These are phyloP conservation scores for Meriones psammophilus DNA, from an alignment of 2,797 vertebrate species.

Conservation along the genomic window DNA sequence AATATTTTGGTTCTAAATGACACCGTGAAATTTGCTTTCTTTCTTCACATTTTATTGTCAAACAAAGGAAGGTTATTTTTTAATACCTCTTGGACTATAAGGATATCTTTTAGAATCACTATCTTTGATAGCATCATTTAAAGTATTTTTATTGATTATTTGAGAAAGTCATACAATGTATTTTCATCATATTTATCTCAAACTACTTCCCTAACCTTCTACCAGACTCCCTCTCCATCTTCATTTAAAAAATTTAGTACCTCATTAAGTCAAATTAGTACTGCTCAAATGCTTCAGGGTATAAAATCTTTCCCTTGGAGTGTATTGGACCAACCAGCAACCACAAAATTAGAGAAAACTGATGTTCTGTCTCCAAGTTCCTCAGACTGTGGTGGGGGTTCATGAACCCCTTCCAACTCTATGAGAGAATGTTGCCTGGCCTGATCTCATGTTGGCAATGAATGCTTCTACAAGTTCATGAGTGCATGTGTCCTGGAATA, in stretches of 20 bases:
- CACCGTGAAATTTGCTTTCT: not conserved
- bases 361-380: not conserved
- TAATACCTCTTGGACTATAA: not conserved
- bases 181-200: not conserved
- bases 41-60: not conserved
- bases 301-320: too few species aligned
- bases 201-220: not conserved
- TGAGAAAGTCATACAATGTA: not conserved
- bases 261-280: not conserved
- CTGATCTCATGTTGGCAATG: not conserved
- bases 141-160: not conserved
- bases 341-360: not conserved
- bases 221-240: not conserved
- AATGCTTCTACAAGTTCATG: not conserved
- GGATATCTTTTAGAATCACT: not conserved
- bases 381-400: not conserved
- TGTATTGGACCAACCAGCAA: not conserved
- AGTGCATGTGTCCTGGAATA: too few species aligned
- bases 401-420: not conserved
- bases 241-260: not conserved
- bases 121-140: not conserved
- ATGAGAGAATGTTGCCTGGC: not conserved
- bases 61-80: not conserved
- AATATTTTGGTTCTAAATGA: not conserved
- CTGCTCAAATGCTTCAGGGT: not conserved